Base-by-base conservation (phyloP, 2,113 vertebrate genomes). In the Rousettus leschenaultii region DNA sequence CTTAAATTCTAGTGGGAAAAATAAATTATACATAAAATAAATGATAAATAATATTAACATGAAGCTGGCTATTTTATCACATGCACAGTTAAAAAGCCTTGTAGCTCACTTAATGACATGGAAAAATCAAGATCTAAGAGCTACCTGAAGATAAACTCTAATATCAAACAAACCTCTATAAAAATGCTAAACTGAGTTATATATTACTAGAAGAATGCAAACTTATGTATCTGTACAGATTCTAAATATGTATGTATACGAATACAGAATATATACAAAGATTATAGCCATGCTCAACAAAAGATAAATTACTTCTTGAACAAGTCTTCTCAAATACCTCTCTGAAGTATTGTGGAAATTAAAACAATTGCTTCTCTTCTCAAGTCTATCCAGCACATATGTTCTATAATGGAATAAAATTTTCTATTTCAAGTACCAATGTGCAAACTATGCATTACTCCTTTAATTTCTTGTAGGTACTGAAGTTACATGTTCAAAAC, bases 111-210 rank as follows among this genome's bases (percentile, higher is more conserved):
- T 91, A 74, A 19, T 45, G 3, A 61, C 63, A 85, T 9, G 35
- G 18, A 83, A 97, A 95, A 92, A 79, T 53, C 63, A 80, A 94
- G 51, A 9, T 59, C 18, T 78, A 70, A 79, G 80, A 92, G 35
- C 10, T 68, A 77, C 38, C 45, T 77, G 77, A 94, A 35, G 45
- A 88, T 26, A 88, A 90, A 87, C 45, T 87, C 43, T 89, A 91
- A 33, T 38, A 73, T 30, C 66, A 97, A 79, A 92, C 59, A 75
- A n/a, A 57, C 5, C 3, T 48, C 16, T 80, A 79, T 65, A 85
- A 95, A 88, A 91, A 93, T 61, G 74, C 5, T 26, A 80, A 94
- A 75, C n/a, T 48, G 55, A 91, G 28, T 38, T 84, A 45, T 59
- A 61, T 16, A 16, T 48, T 84, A 57, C 38, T 63, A 85, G 38